phyloP scores from a whole-genome alignment of 2,113 vertebrate species.

The Notechis scutatus region DNA sequence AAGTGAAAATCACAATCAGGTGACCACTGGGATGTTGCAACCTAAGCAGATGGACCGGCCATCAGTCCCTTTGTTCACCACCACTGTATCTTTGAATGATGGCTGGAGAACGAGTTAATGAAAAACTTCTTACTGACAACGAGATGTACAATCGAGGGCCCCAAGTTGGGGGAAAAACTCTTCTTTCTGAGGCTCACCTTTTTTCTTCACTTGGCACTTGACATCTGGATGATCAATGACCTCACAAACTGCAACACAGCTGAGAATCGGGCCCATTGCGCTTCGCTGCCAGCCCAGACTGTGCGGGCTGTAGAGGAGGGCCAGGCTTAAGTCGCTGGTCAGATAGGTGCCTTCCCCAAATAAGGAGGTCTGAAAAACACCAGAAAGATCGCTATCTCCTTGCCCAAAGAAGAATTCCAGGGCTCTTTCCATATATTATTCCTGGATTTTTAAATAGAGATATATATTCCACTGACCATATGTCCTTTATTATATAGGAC shows the following conservation, averaged over 20 bases:
- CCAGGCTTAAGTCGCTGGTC: conserved; percentile 96
- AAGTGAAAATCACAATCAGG: neutral
- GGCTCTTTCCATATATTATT: neutral
- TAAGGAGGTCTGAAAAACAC: conserved; percentile 82
- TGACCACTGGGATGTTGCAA: neutral
- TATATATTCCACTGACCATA: neutral
- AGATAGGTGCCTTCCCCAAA: conserved; percentile 98
- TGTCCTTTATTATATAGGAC: neutral
- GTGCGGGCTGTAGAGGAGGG: conserved; percentile 93
- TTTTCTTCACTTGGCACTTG: conserved; percentile 93
- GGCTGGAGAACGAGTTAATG: neutral
- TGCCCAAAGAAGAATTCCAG: neutral
- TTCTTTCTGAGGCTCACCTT: conserved; percentile 75
- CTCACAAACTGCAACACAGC: conserved; percentile 94
- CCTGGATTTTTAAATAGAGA: neutral
- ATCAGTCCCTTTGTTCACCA: neutral
- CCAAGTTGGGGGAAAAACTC: neutral
- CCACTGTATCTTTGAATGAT: neutral
- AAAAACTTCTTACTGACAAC: neutral
- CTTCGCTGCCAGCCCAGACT: conserved; percentile 86
- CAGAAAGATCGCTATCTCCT: neutral
- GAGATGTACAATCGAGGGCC: neutral
- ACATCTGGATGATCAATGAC: conserved; percentile 97
- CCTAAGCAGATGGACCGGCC: neutral
- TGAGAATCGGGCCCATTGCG: conserved; percentile 82